Evolutionary conservation across 2,113 vertebrate genomes (phyloP), one percentile per base, ranked within the genome.

Genomic region (Drymodes brunneopygia): DNA sequence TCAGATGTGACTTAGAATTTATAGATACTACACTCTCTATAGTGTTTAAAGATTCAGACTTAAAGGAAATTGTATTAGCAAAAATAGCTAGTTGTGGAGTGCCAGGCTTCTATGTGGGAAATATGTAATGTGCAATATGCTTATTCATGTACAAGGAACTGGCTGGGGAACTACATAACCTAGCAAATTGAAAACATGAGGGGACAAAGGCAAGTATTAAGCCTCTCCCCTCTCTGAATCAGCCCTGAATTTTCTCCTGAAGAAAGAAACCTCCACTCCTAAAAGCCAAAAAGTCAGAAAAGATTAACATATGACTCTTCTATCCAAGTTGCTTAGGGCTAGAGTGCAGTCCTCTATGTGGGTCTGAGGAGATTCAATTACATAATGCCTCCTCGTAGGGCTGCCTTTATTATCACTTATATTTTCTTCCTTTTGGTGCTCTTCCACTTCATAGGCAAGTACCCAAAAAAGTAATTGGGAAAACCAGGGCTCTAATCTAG

Each of bases 311-410:
- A 10, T 60, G 40, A 56, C 8, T 9, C 66, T 79, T 87, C 56
- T 79, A 6, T 33, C 15, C 9, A 45, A 45, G 23, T 6, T 5
- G 1, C 15, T 72, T 9, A 17, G 14, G 24, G 44, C 45, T 38
- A 27, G n/a, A 93, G 19, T 36, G 23, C 22, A 31, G 19, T 83
- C 0, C 1, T 31, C 20, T 0, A 0, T 18, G 10, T 14, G 17
- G 8, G 12, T 67, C 19, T 85, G 48, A 81, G 27, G 21, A 79
- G 14, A 62, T 58, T 73, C 25, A 58, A 64, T 57, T 22, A 6
- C 48, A 67, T 42, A 66, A 74, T 60, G 8, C 4, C 31, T 66
- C 50, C 12, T 83, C 10, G 18, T 12, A 56, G 25, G 31, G 17
- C 54, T 92, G 13, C 48, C 33, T 88, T 54, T 75, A n/a, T 62